phyloP scores from a whole-genome alignment of 2,113 vertebrate species.

The Candoia aspera region DNA sequence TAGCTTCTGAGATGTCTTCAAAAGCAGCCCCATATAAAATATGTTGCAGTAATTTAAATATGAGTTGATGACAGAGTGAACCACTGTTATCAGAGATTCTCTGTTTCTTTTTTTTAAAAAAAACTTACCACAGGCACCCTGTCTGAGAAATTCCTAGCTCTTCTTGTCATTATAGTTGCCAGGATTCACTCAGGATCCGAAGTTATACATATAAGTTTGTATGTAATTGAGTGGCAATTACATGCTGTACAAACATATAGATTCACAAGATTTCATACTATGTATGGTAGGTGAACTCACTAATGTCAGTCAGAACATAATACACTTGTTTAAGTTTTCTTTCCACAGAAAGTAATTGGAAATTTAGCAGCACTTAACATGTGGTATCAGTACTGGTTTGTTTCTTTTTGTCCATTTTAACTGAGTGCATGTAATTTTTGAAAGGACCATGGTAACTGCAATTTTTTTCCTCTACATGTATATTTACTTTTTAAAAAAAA shows the following conservation, averaged over 20 bases:
- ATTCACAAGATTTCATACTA: not conserved
- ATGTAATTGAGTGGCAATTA: not conserved
- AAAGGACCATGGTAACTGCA: conserved; percentile 25
- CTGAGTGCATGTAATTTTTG: not conserved
- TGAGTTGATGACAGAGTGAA: not conserved
- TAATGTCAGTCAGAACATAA: not conserved
- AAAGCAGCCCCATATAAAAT: not conserved
- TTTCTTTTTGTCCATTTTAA: not conserved
- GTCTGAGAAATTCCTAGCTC: too few species aligned
- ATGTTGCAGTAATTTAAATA: not conserved
- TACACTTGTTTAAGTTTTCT: not conserved
- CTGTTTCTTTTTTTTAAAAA: not conserved
- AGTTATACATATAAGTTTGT: not conserved
- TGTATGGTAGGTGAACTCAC: not conserved
- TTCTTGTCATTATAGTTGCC: not conserved
- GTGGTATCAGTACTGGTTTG: not conserved
- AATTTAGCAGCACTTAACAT: not conserved
- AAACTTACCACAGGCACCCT: too few species aligned
- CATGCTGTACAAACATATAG: not conserved
- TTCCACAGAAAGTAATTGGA: not conserved
- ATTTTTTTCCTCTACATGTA: not conserved
- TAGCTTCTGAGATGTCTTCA: not conserved
- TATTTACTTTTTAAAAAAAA: not conserved
- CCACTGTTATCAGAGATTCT: not conserved
- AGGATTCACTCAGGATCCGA: not conserved